phyloP scores from a whole-genome alignment of 1,140 invertebrate species.

The Drosophila pseudoananassae region DNA sequence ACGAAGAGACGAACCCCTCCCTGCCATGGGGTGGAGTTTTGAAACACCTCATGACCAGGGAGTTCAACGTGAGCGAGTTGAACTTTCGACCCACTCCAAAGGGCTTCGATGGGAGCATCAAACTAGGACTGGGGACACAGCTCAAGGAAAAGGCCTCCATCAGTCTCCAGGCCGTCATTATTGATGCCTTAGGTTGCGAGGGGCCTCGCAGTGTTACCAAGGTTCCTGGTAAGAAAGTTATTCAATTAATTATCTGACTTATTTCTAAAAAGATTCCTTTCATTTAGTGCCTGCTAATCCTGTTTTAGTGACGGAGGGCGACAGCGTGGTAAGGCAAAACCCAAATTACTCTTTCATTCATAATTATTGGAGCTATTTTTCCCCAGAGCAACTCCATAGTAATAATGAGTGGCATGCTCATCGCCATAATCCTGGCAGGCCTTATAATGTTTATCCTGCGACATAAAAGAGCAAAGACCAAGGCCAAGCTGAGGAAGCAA shows the following conservation, averaged over 20 bases:
- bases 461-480: constrained; percentile 37
- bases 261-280: neutral
- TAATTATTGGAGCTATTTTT: neutral
- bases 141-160: constrained; percentile 70
- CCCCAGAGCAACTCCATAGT: constrained; percentile 57
- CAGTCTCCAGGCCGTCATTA: constrained; percentile 66
- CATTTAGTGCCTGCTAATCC: constrained; percentile 52
- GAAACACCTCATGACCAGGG: constrained; percentile 54
- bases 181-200: constrained; percentile 59
- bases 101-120: constrained; percentile 54
- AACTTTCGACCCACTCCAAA: constrained; percentile 49
- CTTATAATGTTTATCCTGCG: constrained; percentile 39
- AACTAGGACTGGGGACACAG: constrained; percentile 45
- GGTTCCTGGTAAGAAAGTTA: constrained; percentile 50
- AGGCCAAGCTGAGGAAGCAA: constrained; percentile 46
- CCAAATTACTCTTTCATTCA: neutral
- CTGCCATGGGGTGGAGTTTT: constrained; percentile 72
- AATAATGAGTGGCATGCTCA: constrained; percentile 52
- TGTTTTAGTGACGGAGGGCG: constrained; percentile 38
- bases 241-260: neutral
- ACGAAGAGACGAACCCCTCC: constrained; percentile 74
- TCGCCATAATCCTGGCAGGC: constrained; percentile 49
- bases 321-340: constrained; percentile 42
- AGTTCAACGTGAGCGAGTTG: constrained; percentile 56
- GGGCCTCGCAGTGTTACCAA: constrained; percentile 59